Evolutionary conservation across 2,888 invertebrate species (phyloP), one percentile per base, ranked within the genome.

Genomic region (Tenodera sinensis): DNA sequence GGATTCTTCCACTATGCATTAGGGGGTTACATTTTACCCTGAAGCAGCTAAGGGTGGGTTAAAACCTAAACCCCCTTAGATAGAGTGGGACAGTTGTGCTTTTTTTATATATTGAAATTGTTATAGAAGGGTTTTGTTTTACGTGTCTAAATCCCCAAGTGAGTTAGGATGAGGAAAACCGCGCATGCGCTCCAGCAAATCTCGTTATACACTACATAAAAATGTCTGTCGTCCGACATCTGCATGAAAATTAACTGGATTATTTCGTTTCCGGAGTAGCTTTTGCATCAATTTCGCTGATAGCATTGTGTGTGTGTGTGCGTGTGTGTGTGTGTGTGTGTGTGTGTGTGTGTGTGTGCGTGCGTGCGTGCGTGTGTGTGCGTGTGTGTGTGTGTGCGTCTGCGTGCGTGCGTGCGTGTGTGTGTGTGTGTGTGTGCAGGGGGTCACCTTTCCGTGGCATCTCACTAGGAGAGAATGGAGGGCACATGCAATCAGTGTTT

Each of bases 401-500:
- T n/a, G n/a, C n/a, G n/a, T n/a, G n/a, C n/a, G n/a, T n/a, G n/a
- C n/a, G n/a, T n/a, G n/a, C n/a, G n/a, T n/a, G n/a, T n/a, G n/a
- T n/a, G n/a, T n/a, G n/a, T n/a, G n/a, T n/a, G n/a, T n/a, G n/a
- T n/a, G n/a, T n/a, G n/a, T n/a, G n/a, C n/a, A n/a, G 54, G 1
- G 54, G 20, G 54, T 71, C 54, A 20, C 54, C 54, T 71, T 71
- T 71, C 54, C 20, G 20, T 71, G 54, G 54, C 54, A 71, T 71
- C 54, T 71, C 54, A 71, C 54, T 71, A 20, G 20, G 20, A 14
- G 3, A 71, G 54, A 71, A 71, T 71, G 54, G 54, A 47, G 85
- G 42, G 87, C 81, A 87, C 87, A 87, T 14, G 82, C 82, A 83
- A 87, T 83, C 87, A 82, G 81, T 86, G 82, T 82, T 87, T 54